phyloP scores from a whole-genome alignment of 30 jellyfish, hydroid and myxozoan genomes.

The Aurelia sp. region DNA sequence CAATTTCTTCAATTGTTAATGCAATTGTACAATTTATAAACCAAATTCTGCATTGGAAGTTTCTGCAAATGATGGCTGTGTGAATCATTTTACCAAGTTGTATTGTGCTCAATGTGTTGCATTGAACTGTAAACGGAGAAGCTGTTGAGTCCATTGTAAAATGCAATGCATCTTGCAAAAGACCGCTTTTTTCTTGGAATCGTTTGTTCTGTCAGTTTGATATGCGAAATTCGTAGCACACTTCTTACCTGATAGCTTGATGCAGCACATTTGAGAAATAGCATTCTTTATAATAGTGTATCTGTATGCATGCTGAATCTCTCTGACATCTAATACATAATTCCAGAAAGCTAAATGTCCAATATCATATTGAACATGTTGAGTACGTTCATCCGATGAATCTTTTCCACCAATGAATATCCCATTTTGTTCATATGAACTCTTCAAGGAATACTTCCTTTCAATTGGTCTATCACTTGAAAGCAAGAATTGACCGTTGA shows the following conservation, averaged over 20 bases:
- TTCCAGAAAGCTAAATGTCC: slow-evolving; percentile 93
- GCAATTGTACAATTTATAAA: too few species aligned
- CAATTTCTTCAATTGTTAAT: too few species aligned
- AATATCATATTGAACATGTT: slow-evolving; percentile 64
- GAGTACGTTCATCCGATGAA: slow-evolving; percentile 24
- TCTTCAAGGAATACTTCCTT: neutral
- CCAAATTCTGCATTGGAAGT: too few species aligned
- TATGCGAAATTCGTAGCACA: too few species aligned
- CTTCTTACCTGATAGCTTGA: slow-evolving; percentile 8
- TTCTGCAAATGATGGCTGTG: too few species aligned
- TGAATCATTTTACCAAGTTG: too few species aligned
- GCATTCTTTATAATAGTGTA: slow-evolving; percentile 42
- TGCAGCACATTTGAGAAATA: slow-evolving; percentile 61
- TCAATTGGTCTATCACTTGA: slow-evolving; percentile 45
- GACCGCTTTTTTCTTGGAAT: too few species aligned
- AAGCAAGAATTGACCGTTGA: slow-evolving; percentile 72
- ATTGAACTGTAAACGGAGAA: too few species aligned
- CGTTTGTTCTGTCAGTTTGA: too few species aligned
- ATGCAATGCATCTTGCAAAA: too few species aligned
- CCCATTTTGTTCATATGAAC: slow-evolving; percentile 35
- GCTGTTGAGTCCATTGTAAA: too few species aligned
- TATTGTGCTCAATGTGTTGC: too few species aligned
- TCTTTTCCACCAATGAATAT: slow-evolving; percentile 77
- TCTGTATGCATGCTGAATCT: slow-evolving; percentile 45
- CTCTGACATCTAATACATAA: slow-evolving; percentile 43